Conservation (phyloP, 2,888 invertebrate genomes). For the Congeria kusceri region DNA sequence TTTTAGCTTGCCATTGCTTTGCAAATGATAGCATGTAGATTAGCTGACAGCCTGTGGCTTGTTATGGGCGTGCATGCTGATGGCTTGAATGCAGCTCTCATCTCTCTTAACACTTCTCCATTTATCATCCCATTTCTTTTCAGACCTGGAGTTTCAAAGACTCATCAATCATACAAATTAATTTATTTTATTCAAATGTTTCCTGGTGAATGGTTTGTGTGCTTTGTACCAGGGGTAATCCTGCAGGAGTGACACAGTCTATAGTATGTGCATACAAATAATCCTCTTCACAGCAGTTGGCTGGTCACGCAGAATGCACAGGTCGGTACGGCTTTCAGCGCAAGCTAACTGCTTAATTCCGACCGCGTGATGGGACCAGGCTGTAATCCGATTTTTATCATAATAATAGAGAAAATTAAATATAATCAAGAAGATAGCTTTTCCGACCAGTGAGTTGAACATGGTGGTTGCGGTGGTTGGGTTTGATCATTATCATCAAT, state of each 20-base stretch:
- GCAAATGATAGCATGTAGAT: too few relatives aligned
- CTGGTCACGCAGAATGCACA: conserved; percentile 27
- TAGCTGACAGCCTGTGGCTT: too few relatives aligned
- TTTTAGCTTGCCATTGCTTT: too few relatives aligned
- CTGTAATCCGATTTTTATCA: conserved; percentile 49
- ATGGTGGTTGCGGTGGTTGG: too few relatives aligned
- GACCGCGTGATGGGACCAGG: conserved; percentile 45
- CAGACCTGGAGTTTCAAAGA: conserved; percentile 24
- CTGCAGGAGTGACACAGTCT: conserved; percentile 30
- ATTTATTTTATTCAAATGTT: conserved; percentile 49
- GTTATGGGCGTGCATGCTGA: too few relatives aligned
- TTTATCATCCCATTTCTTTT: too few relatives aligned
- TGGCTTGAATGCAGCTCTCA: too few relatives aligned
- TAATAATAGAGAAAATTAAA: conserved; percentile 47
- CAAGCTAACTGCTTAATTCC: conserved; percentile 56
- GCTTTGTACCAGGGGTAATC: conserved; percentile 34
- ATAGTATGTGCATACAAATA: conserved; percentile 52
- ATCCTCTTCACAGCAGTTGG: conserved; percentile 41
- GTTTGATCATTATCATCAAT: too few relatives aligned
- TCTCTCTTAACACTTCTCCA: too few relatives aligned
- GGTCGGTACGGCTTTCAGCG: conserved; percentile 30
- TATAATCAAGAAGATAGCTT: conserved; percentile 7
- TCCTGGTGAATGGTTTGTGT: not conserved
- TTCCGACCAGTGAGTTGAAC: too few relatives aligned
- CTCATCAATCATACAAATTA: conserved; percentile 55